Conservation (phyloP, 53 echinoderm and acorn worm species). For the Astropecten irregularis region DNA sequence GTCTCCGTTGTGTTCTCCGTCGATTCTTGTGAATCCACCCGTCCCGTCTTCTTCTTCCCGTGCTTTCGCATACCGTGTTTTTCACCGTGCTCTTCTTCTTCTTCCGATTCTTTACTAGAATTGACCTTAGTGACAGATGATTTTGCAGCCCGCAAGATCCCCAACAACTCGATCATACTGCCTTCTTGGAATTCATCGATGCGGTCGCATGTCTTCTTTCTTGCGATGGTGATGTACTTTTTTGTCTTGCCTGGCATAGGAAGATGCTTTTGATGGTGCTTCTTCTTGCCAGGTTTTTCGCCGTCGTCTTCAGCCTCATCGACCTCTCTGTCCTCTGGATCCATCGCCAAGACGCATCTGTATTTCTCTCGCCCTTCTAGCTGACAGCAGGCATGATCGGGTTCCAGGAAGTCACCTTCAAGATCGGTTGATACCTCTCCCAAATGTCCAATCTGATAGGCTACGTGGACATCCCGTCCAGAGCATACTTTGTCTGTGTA, state of each 20-base stretch:
- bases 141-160: neutral
- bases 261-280: neutral
- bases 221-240: no score
- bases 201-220: neutral
- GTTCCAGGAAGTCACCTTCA: neutral
- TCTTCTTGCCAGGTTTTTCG: neutral
- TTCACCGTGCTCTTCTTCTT: neutral
- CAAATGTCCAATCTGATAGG: constrained; percentile 2
- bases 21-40: no score
- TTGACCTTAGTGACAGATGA: neutral
- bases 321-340: neutral
- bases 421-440: neutral
- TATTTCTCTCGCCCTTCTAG: constrained; percentile 8
- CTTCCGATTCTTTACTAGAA: neutral
- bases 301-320: neutral
- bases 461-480: neutral
- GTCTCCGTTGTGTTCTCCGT: neutral
- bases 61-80: no score
- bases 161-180: neutral
- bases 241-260: no score
- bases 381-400: constrained; percentile 12
- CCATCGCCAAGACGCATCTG: neutral
- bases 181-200: neutral
- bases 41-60: no score
- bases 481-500: constrained; percentile 6